Base-by-base conservation (phyloP, 2,797 vertebrate genomes). In the Pipistrellus pygmaeus region DNA sequence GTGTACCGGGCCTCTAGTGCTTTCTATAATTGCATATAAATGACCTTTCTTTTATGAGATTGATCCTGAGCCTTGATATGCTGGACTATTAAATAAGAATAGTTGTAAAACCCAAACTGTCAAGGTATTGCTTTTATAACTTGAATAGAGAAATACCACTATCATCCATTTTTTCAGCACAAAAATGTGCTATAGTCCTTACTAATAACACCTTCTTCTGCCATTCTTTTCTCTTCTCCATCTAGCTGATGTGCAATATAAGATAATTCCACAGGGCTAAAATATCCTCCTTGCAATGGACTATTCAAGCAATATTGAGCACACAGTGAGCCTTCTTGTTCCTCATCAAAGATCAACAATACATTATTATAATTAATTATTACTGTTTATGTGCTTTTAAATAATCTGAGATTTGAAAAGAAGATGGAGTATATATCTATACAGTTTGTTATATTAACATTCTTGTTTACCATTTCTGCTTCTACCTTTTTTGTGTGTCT, bases 11-110 rank as follows among this genome's bases (percentile, higher is more conserved):
- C 53, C 53, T 55, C 53, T 55, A 55, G 97, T 99, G 99, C 97
- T 99, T 99, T 98, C 99, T 99, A 98, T 99, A 99, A 98, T 99
- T 99, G 98, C 99, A 99, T 98, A 99, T 99, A 98, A 99, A 99
- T 96, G 99, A 99, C 94, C 99, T 99, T 98, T 99, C 99, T 98
- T 99, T 99, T 99, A 99, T 99, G 96, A 99, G 99, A 97, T 99
- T 98, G 60, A 99, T 99, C 98, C 98, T 98, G 97, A 99, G 98
- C 92, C 98, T 99, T 99, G 99, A 98, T 99, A 99, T 97, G 99
- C 99, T 96, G 99, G 99, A 96, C 99, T 99, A 98, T 99, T 99
- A 98, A 99, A 99, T 90, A 99, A 99, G 98, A 99, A 98, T 97
- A 99, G 97, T 97, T 99, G 99, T 99, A 99, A 98, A 95, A 99